phyloP scores from a whole-genome alignment of 2,797 vertebrate genomes.

The Chaetophractus vellerosus region DNA sequence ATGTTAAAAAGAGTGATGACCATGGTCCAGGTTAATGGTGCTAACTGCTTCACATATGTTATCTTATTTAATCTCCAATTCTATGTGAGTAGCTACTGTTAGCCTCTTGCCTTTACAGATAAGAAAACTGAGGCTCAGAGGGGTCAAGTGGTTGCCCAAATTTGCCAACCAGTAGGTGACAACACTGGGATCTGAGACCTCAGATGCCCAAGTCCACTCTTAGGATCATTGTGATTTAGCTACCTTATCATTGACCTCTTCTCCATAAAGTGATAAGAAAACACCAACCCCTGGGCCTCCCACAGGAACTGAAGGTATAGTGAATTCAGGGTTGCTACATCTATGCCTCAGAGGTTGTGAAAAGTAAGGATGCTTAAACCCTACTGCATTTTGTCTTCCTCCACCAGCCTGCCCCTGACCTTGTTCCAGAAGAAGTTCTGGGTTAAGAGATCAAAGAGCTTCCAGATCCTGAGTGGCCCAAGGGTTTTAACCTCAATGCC shows the following conservation, averaged over 20 bases:
- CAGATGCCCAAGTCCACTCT: not conserved
- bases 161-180: not conserved
- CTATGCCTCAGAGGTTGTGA: not conserved
- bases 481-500: not conserved
- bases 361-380: not conserved
- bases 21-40: not conserved
- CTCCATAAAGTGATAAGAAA: not conserved
- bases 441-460: not conserved
- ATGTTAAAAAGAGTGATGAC: not conserved
- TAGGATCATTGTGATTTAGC: not conserved
- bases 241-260: rapidly evolving
- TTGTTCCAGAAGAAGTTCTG: not conserved
- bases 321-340: not conserved
- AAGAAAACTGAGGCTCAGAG: not conserved
- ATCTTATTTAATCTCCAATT: slow-evolving; percentile 4
- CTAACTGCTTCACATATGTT: not conserved
- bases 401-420: not conserved
- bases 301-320: not conserved
- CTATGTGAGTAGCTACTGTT: not conserved
- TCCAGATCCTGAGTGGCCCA: not conserved
- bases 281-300: not conserved
- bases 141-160: not conserved
- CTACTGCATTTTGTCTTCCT: not conserved
- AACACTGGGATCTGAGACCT: not conserved
- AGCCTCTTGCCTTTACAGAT: not conserved